Conservation (phyloP, 2,888 invertebrate genomes). For the Ceramica pisi region DNA sequence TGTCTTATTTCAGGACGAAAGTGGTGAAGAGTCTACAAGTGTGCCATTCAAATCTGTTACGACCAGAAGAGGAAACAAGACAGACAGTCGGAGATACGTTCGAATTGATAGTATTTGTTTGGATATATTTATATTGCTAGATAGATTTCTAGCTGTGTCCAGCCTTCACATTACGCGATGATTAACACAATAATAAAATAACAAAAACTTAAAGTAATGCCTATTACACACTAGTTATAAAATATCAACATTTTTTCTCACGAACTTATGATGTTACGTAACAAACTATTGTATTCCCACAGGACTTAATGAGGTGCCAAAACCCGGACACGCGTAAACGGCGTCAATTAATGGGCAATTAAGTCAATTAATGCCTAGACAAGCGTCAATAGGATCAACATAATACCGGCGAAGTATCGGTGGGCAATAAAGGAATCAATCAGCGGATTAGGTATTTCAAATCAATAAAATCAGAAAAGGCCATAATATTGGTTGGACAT, state of each 20-base stretch:
- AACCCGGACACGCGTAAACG: conserved; percentile 86
- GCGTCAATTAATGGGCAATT: conserved; percentile 86
- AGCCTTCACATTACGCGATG: neutral
- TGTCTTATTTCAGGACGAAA: too few species aligned
- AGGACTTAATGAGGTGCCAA: conserved; percentile 88
- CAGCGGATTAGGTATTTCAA: conserved; percentile 90
- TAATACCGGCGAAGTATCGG: conserved; percentile 80
- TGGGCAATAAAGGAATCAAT: conserved; percentile 90
- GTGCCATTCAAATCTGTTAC: too few species aligned
- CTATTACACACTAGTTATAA: conserved; percentile 58
- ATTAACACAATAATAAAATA: conserved; percentile 27
- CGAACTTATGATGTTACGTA: conserved; percentile 56
- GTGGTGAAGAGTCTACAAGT: too few species aligned
- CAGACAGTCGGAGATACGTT: too few species aligned
- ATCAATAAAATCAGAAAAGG: conserved; percentile 90
- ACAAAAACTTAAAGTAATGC: conserved; percentile 44
- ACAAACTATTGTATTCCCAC: conserved; percentile 79
- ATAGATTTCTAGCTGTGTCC: neutral
- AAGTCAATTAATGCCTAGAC: conserved; percentile 86
- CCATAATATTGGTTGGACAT: conserved; percentile 80
- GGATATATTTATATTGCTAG: neutral
- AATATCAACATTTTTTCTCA: conserved; percentile 67
- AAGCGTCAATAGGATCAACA: conserved; percentile 86
- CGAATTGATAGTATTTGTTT: too few species aligned
- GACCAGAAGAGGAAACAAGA: too few species aligned